A percentile compares a stretch with the other conserved stretches of the same genome.
Conservation (phyloP, 2,888 invertebrate genomes). For the Hermodice carunculata region DNA sequence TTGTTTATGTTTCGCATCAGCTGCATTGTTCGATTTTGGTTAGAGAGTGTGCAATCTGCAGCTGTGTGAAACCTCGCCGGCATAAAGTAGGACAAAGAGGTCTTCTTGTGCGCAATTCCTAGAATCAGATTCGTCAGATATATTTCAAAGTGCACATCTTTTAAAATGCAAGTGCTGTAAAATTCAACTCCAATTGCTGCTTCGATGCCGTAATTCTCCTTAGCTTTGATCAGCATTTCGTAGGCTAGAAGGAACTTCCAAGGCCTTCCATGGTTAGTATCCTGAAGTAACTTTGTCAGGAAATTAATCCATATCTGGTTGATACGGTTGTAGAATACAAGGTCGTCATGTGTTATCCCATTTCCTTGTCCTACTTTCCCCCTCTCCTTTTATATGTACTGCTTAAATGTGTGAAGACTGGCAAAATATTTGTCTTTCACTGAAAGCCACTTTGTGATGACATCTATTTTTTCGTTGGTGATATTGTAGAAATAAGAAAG, state of each 20-base stretch:
- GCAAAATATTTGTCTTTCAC: not conserved
- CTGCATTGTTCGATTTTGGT: no score
- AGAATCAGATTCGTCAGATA: no score
- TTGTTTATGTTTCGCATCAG: no score
- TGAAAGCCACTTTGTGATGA: constrained; percentile 2
- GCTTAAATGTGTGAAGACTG: not conserved
- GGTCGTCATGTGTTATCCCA: not conserved
- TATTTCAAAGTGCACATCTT: not conserved
- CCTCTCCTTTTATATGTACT: not conserved
- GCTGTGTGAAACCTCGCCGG: no score
- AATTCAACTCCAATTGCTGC: constrained; percentile 4
- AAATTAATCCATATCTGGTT: not conserved
- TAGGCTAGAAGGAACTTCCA: not conserved
- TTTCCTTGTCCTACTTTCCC: not conserved
- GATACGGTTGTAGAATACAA: not conserved
- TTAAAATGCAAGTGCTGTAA: constrained; percentile 1
- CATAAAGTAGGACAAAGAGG: no score
- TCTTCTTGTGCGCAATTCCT: no score
- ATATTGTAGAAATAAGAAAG: not conserved
- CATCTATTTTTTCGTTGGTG: not conserved
- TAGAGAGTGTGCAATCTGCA: no score
- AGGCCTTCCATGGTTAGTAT: not conserved
- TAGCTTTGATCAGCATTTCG: not conserved
- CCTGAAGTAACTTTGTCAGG: not conserved
- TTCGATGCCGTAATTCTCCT: not conserved